These are phyloP conservation scores for Poicephalus meyeri DNA, from an alignment of 2,113 vertebrate genomes.

Conservation along the genomic window DNA sequence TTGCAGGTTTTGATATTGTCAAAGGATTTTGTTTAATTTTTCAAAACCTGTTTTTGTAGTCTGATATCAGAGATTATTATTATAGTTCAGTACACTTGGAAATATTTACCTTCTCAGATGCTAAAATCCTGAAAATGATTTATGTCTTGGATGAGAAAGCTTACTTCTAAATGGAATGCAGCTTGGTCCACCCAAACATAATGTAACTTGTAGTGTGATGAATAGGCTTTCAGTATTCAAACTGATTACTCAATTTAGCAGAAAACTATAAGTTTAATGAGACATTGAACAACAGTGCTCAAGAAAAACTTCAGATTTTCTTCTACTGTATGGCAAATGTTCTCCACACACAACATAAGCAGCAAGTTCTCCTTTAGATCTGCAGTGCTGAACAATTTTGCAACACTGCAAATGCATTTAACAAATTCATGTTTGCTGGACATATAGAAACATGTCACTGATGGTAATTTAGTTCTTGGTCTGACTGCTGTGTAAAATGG, in stretches of 20 bases:
- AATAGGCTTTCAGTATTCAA: constrained; percentile 27
- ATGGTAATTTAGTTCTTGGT: not conserved
- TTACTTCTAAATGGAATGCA: not conserved
- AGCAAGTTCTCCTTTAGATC: not conserved
- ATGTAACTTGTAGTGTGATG: constrained; percentile 22
- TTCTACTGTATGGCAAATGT: not conserved
- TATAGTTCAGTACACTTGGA: not conserved
- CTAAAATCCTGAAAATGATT: not conserved
- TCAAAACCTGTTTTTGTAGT: not conserved
- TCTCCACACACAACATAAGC: not conserved
- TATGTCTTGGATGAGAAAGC: not conserved
- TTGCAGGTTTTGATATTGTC: not conserved
- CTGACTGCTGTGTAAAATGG: not conserved
- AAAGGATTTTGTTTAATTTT: not conserved
- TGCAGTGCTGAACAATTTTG: not conserved
- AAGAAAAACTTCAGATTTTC: not conserved
- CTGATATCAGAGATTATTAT: not conserved
- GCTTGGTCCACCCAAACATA: not conserved
- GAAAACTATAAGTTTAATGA: constrained; percentile 48
- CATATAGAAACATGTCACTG: rapidly evolving
- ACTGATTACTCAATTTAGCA: constrained; percentile 37
- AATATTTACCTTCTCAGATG: not conserved
- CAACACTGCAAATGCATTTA: not conserved
- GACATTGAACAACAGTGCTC: constrained; percentile 19
- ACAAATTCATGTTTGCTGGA: not conserved